Evolutionary conservation across 1,140 invertebrate genomes (phyloP).

Genomic region (Diorhabda elongata): DNA sequence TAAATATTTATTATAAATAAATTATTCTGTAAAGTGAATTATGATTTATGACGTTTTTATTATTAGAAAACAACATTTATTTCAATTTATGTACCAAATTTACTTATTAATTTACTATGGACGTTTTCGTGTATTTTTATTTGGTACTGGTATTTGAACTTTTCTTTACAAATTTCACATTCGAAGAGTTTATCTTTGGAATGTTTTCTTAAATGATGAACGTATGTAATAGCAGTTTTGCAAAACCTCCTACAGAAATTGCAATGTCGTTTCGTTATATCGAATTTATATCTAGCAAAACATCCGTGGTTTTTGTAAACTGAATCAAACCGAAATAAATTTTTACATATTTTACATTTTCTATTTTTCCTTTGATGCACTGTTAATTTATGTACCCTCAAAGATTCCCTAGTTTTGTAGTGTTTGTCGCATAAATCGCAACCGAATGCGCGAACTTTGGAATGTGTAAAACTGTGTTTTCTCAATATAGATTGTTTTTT

Average conservation of each 20-base stretch:
- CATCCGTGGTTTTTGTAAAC: constrained; percentile 14
- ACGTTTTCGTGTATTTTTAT: constrained; percentile 7
- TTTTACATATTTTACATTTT: constrained; percentile 17
- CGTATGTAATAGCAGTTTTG: constrained; percentile 1
- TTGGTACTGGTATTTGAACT: constrained; percentile 9
- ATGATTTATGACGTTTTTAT: no score
- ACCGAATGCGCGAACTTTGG: constrained; percentile 27
- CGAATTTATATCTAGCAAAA: neutral
- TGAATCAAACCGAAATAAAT: constrained; percentile 10
- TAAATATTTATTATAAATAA: no score
- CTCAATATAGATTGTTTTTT: constrained; percentile 37
- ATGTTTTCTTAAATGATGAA: constrained; percentile 10
- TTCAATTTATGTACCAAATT: no score
- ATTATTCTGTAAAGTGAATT: no score
- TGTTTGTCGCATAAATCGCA: constrained; percentile 31
- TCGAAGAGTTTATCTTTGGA: constrained; percentile 3
- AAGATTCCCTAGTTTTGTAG: constrained; percentile 18
- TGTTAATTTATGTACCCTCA: constrained; percentile 15
- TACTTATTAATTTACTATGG: neutral
- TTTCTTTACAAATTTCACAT: constrained; percentile 6
- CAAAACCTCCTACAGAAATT: constrained; percentile 12
- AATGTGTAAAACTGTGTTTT: constrained; percentile 35
- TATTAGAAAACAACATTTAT: no score
- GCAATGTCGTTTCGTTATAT: constrained; percentile 10
- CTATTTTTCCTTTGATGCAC: constrained; percentile 10